Evolutionary conservation across 53 echinoderm and acorn worm genomes (phyloP), one percentile per base, ranked within the genome.

Genomic region (Holothuria leucospilota): DNA sequence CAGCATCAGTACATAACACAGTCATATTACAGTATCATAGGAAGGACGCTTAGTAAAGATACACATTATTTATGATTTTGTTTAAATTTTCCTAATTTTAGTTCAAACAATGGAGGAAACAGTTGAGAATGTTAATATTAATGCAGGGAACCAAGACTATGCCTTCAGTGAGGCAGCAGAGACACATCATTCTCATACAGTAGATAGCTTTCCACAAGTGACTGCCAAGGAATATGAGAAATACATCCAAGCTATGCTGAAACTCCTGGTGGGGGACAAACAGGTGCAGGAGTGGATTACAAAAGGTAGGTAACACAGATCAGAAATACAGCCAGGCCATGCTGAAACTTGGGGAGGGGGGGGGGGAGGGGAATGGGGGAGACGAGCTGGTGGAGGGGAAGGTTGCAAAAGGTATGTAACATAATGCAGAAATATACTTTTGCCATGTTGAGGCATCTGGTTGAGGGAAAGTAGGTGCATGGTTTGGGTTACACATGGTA

Each of bases 201-300:
- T 95, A 34, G 92, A 97, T 51, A 90, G 85, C 27, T 91, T 97
- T 71, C 91, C 91, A 25, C 91, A 96, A 62, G 94, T 96, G 13
- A 78, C 90, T 18, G 56, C 74, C 51, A 87, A 81, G 5, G 95
- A 97, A 63, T 97, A 93, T 74, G 63, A 68, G 26, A 90, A 89
- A 58, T 97, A 97, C 79, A 91, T 94, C 38, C 91, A 93, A 85
- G 93, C 93, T 2, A 86, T 96, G 74, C 70, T 97, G 78, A 93
- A 95, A 68, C 90, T 97, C 38, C 88, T 97, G 24, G 95, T 97
- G 2, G 94, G 97, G 21, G 94, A 93, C 80, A 77, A 92, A 26
- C 68, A 70, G 67, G 82, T 97, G 62, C 92, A 91, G 46, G 95
- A 95, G 51, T 96, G 98, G 97, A 67, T 91, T 26, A 97, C 93